These are phyloP conservation scores for Columbina picui DNA, from an alignment of 2,113 vertebrate genomes.

Conservation along the genomic window DNA sequence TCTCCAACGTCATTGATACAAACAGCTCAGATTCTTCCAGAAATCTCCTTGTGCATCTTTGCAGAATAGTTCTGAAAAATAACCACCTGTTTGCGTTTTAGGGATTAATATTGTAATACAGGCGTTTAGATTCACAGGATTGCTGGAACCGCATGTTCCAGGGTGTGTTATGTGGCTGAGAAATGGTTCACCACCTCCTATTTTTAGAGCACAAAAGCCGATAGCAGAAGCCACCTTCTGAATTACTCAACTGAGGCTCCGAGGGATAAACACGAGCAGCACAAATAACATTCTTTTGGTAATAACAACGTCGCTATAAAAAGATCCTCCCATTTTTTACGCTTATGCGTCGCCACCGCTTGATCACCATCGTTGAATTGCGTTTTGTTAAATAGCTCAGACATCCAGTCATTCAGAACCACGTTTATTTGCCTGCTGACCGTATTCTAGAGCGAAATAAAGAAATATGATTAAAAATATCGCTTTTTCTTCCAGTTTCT, in stretches of 20 bases:
- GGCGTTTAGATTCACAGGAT: neutral
- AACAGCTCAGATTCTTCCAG: neutral
- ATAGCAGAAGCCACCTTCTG: neutral
- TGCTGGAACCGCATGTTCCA: neutral
- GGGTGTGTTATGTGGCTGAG: neutral
- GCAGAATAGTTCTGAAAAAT: neutral
- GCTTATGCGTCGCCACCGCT: neutral
- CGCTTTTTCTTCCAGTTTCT: conserved; percentile 79
- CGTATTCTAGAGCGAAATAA: neutral
- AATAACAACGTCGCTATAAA: neutral
- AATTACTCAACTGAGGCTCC: neutral
- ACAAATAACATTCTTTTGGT: neutral
- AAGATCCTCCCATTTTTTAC: neutral
- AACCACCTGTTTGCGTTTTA: neutral
- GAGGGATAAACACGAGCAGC: neutral
- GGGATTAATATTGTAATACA: neutral
- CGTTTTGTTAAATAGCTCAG: neutral
- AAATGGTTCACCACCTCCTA: neutral
- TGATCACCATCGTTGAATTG: fast-evolving
- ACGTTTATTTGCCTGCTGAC: neutral
- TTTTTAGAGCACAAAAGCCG: neutral
- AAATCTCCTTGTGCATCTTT: neutral
- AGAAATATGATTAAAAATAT: neutral
- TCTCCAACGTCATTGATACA: neutral
- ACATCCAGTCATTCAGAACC: neutral